Evolutionary conservation across 2,113 vertebrate genomes (phyloP).

Genomic region (Pantherophis guttatus): DNA sequence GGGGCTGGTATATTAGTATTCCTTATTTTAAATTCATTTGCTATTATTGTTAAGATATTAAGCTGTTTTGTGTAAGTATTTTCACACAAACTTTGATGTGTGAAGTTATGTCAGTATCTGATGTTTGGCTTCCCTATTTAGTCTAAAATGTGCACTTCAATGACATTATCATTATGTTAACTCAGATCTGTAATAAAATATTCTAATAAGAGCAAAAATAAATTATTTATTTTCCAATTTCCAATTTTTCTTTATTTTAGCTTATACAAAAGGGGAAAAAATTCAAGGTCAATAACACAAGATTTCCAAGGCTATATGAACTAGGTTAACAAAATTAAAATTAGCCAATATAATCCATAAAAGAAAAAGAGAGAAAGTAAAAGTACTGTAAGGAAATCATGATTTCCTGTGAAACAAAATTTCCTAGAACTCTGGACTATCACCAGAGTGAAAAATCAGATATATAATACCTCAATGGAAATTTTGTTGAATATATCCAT

Average conservation of each 20-base stretch:
- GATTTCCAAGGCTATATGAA: neutral
- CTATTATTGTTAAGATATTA: neutral
- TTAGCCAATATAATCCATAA: neutral
- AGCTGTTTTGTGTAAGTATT: neutral
- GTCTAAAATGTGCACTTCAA: neutral
- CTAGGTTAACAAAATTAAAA: neutral
- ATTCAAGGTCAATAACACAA: neutral
- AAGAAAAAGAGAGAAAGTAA: neutral
- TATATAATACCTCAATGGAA: neutral
- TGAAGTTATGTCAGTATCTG: neutral
- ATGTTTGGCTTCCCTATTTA: neutral
- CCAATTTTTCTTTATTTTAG: neutral
- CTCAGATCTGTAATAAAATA: neutral
- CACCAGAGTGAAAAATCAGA: neutral
- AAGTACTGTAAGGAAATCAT: neutral
- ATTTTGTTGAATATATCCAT: neutral
- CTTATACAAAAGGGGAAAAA: neutral
- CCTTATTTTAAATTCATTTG: neutral
- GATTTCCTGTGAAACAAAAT: constrained; percentile 21
- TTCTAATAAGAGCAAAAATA: neutral
- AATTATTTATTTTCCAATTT: neutral
- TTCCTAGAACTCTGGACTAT: neutral
- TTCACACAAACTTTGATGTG: neutral
- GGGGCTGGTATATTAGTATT: neutral
- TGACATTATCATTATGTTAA: neutral